phyloP scores from a whole-genome alignment of 2,888 invertebrate species.

The Esperia sulphurella region DNA sequence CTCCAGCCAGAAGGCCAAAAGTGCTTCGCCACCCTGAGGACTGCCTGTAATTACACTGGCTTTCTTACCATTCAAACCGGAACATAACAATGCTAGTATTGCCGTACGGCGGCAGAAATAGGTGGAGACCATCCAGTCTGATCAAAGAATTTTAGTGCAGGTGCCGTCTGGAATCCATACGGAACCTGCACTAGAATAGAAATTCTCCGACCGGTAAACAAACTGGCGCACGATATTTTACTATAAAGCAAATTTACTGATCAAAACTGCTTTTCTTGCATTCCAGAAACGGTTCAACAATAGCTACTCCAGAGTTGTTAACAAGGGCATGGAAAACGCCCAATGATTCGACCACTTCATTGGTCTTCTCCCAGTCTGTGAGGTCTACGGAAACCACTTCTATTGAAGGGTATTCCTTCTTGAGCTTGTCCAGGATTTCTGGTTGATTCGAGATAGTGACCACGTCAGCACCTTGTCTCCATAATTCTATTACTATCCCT shows the following conservation, averaged over 20 bases:
- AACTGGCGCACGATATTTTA: no score
- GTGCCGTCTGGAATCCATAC: no score
- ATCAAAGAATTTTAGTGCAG: no score
- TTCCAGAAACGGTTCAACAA: conserved; percentile 84
- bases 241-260: conserved; percentile 61
- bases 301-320: conserved; percentile 90
- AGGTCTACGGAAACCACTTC: conserved; percentile 84
- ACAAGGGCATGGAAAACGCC: conserved; percentile 88
- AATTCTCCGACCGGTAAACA: no score
- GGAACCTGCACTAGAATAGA: no score
- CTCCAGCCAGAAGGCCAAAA: no score
- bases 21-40: no score
- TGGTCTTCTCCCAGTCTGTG: conserved; percentile 85
- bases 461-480: conserved; percentile 83
- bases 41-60: no score
- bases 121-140: no score
- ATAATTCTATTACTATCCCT: conserved; percentile 83
- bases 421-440: conserved; percentile 81
- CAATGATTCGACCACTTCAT: conserved; percentile 70
- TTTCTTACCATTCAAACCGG: no score
- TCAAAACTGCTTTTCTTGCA: conserved; percentile 85
- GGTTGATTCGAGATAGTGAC: conserved; percentile 85
- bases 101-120: no score
- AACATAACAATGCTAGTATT: no score
- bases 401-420: conserved; percentile 79